phyloP scores from a whole-genome alignment of 2,113 vertebrate genomes.

The Pseudorasbora parva region DNA sequence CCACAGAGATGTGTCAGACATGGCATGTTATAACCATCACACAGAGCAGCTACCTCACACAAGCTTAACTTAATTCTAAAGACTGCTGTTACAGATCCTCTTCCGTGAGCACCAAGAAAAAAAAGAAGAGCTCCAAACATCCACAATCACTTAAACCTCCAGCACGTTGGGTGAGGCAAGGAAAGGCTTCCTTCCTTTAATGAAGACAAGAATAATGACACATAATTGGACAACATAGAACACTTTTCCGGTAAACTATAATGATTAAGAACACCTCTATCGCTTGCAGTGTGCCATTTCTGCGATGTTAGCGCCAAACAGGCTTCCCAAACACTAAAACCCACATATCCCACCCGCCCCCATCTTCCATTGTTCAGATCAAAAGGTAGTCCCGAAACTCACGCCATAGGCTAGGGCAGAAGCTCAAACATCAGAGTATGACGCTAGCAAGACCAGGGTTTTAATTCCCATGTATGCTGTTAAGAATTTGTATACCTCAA shows the following conservation, averaged over 20 bases:
- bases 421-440: background rate
- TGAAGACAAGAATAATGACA: conserved; percentile 21
- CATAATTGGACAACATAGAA: conserved; percentile 11
- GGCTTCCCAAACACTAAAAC: background rate
- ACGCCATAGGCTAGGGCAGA: background rate
- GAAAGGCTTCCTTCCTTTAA: conserved; percentile 52
- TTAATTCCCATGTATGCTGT: background rate
- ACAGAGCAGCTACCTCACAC: background rate
- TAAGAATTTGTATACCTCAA: background rate
- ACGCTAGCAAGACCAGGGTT: background rate
- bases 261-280: background rate
- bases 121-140: conserved; percentile 56
- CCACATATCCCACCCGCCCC: background rate
- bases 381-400: background rate
- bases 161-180: conserved; percentile 31
- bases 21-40: conserved; percentile 14
- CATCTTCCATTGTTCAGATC: background rate
- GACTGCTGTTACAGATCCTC: conserved; percentile 40
- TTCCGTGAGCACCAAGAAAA: conserved; percentile 1
- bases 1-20: conserved; percentile 10
- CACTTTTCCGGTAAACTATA: background rate
- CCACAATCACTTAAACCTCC: conserved; percentile 57
- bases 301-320: background rate
- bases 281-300: background rate
- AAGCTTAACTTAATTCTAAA: conserved; percentile 35